Evolutionary conservation across 2,113 vertebrate genomes (phyloP).

Genomic region (Cyanoliseus patagonus): DNA sequence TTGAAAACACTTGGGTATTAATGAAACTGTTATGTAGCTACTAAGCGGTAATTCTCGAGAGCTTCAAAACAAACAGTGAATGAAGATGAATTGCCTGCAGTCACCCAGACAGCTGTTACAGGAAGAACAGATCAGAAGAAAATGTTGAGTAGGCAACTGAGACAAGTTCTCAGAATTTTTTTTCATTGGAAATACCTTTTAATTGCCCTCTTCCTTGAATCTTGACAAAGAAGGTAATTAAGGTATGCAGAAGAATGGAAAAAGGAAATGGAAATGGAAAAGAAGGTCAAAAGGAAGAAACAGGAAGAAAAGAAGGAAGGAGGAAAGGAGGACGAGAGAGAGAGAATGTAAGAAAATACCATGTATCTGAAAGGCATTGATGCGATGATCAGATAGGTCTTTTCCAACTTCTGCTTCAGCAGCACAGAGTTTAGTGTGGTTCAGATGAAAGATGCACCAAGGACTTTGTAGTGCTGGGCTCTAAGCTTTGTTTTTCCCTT

Average conservation of each 20-base stretch:
- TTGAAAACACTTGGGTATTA: neutral
- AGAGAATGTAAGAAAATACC: neutral
- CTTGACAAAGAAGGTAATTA: neutral
- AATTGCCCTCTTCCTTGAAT: neutral
- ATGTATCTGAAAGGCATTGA: neutral
- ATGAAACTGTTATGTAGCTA: neutral
- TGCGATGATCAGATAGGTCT: neutral
- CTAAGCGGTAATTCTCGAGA: neutral
- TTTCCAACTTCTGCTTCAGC: neutral
- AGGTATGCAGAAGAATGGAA: neutral
- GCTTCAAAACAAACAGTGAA: neutral
- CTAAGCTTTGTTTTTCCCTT: neutral
- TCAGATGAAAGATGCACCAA: neutral
- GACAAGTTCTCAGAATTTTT: neutral
- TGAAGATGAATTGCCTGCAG: neutral
- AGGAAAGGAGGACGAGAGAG: neutral
- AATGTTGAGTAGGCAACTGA: neutral
- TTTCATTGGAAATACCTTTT: neutral
- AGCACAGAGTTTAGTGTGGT: fast-evolving
- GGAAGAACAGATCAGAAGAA: neutral
- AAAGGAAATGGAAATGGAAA: neutral
- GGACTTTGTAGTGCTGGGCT: neutral
- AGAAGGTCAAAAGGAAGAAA: neutral
- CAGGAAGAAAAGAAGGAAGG: neutral
- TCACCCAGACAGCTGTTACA: neutral